Percentiles rank a stretch among this genome's conserved stretches.
Evolutionary conservation across 2,888 invertebrate genomes (phyloP).

Genomic region (Apoda limacodes): DNA sequence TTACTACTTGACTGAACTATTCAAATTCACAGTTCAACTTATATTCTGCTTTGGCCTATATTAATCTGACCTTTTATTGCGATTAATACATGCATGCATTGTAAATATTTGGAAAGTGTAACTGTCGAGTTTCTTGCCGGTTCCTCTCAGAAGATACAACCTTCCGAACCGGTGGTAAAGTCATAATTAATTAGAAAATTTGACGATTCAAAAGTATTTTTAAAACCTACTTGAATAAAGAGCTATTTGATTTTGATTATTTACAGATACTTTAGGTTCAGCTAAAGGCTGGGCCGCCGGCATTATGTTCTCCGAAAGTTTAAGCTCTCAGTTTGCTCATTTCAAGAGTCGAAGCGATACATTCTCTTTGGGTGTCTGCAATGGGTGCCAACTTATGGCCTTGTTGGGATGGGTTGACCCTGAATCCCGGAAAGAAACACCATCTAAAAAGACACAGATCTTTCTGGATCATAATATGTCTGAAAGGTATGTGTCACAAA

Average conservation of each 20-base stretch:
- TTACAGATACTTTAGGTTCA: constrained; percentile 90
- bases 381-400: constrained; percentile 97
- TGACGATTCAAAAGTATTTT: no score
- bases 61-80: no score
- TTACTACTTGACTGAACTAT: no score
- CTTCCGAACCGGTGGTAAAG: no score
- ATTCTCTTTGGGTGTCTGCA: constrained; percentile 98
- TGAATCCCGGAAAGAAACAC: constrained; percentile 27
- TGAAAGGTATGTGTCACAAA: constrained; percentile 80
- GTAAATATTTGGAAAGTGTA: background rate
- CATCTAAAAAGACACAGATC: constrained; percentile 60
- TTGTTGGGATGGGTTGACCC: constrained; percentile 90
- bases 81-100: constrained; percentile 2
- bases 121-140: no score
- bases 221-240: no score
- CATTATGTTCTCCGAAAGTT: constrained; percentile 80
- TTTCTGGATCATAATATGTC: constrained; percentile 88
- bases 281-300: constrained; percentile 99
- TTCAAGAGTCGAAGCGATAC: constrained; percentile 84
- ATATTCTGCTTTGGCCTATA: no score
- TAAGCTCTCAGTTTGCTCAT: constrained; percentile 81
- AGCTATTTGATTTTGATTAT: no score
- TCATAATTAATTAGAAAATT: no score
- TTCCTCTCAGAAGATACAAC: no score
- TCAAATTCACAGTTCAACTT: no score